These are phyloP conservation scores for Trissolcus brochymenae DNA, from an alignment of 2,888 invertebrate genomes.

Conservation along the genomic window DNA sequence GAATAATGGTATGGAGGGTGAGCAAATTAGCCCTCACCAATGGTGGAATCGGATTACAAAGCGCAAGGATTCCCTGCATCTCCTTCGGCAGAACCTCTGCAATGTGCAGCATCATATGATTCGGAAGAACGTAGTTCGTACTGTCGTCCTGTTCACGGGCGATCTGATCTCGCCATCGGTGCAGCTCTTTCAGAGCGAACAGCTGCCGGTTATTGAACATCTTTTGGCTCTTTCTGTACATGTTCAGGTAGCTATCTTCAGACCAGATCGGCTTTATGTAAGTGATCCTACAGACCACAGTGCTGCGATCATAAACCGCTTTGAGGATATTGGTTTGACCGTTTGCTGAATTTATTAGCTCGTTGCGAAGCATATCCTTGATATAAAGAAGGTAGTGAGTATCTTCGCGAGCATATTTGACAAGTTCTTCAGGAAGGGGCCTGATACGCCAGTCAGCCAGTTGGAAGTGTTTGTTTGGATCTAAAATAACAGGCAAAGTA, in stretches of 20 bases:
- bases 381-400: slow-evolving; percentile 96
- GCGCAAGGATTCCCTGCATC: slow-evolving; percentile 93
- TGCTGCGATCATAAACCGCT: slow-evolving; percentile 85
- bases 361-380: slow-evolving; percentile 87
- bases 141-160: slow-evolving; percentile 95
- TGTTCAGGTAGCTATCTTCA: slow-evolving; percentile 84
- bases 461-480: slow-evolving; percentile 93
- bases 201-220: slow-evolving; percentile 91
- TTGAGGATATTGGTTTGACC: slow-evolving; percentile 82
- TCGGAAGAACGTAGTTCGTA: slow-evolving; percentile 92
- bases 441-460: slow-evolving; percentile 82
- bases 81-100: slow-evolving; percentile 92
- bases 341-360: slow-evolving; percentile 83
- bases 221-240: slow-evolving; percentile 87
- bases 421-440: slow-evolving; percentile 88
- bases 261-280: slow-evolving; percentile 87
- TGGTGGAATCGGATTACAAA: slow-evolving; percentile 95
- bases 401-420: slow-evolving; percentile 93
- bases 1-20: slow-evolving; percentile 82
- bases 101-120: slow-evolving; percentile 95
- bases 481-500: slow-evolving; percentile 54
- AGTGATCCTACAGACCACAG: slow-evolving; percentile 85
- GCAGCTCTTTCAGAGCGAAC: slow-evolving; percentile 87
- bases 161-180: slow-evolving; percentile 90
- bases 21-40: slow-evolving; percentile 80